Percentiles rank a stretch among this genome's conserved stretches.
phyloP scores from a whole-genome alignment of 2,888 invertebrate species.

The Meiosimyza decipiens region DNA sequence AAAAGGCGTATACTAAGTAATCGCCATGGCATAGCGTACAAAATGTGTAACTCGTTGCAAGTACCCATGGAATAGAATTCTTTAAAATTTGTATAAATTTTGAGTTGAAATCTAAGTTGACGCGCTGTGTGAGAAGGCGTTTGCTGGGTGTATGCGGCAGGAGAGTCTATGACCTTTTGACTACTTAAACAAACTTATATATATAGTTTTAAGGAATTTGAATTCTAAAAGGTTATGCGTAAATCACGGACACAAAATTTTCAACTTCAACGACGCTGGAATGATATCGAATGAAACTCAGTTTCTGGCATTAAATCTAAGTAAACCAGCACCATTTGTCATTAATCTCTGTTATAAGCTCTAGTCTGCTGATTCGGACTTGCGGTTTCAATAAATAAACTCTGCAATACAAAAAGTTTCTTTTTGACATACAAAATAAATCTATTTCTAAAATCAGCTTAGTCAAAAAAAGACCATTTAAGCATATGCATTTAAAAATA shows the following conservation, averaged over 20 bases:
- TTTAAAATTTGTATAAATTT: background rate
- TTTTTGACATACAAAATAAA: no score
- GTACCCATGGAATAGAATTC: no score
- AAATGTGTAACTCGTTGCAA: background rate
- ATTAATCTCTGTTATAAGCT: no score
- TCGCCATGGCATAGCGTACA: background rate
- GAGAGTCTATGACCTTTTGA: background rate
- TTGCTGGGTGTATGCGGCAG: background rate
- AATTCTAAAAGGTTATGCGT: background rate
- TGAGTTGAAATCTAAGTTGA: background rate
- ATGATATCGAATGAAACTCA: background rate
- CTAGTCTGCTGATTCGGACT: no score
- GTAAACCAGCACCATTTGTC: no score
- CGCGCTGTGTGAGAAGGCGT: background rate
- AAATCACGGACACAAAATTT: constrained; percentile 4
- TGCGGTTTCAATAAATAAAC: no score
- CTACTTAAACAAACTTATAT: background rate
- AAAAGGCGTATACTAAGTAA: background rate
- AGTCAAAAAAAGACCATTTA: no score
- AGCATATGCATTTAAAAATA: background rate
- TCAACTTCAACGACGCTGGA: background rate
- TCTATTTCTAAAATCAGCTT: no score
- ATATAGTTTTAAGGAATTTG: background rate
- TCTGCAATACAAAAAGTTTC: no score
- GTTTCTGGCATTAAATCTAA: background rate